Evolutionary conservation across 2,797 vertebrate species (phyloP).

Genomic region (Cuculus canorus): DNA sequence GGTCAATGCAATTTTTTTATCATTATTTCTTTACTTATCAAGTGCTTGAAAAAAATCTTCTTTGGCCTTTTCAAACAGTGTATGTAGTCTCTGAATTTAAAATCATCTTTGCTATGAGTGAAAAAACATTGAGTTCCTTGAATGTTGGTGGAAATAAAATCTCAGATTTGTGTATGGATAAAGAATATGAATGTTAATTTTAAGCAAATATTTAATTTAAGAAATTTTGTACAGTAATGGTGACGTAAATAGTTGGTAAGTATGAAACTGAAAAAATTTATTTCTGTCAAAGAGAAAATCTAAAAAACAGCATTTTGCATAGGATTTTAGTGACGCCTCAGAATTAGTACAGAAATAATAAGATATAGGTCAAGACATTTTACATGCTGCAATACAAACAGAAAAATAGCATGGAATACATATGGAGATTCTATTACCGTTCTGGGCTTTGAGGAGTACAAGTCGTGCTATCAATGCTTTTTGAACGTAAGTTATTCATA

Average conservation of each 20-base stretch:
- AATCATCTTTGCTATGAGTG: neutral
- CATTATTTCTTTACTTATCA: neutral
- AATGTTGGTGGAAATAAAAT: neutral
- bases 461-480: neutral
- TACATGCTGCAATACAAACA: neutral
- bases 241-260: neutral
- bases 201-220: neutral
- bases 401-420: neutral
- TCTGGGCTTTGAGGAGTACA: neutral
- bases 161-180: neutral
- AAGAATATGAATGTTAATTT: neutral
- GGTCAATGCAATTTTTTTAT: neutral
- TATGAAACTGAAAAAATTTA: neutral
- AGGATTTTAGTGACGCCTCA: neutral
- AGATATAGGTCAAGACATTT: neutral
- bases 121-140: neutral
- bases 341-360: neutral
- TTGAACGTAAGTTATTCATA: constrained; percentile 20
- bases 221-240: neutral
- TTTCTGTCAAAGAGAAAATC: neutral
- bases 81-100: neutral
- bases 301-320: neutral
- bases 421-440: neutral
- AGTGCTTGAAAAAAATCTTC: neutral
- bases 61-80: neutral